These are phyloP conservation scores for Stomatorhinus walkeri DNA, from an alignment of 2,797 vertebrate species.

Conservation along the genomic window DNA sequence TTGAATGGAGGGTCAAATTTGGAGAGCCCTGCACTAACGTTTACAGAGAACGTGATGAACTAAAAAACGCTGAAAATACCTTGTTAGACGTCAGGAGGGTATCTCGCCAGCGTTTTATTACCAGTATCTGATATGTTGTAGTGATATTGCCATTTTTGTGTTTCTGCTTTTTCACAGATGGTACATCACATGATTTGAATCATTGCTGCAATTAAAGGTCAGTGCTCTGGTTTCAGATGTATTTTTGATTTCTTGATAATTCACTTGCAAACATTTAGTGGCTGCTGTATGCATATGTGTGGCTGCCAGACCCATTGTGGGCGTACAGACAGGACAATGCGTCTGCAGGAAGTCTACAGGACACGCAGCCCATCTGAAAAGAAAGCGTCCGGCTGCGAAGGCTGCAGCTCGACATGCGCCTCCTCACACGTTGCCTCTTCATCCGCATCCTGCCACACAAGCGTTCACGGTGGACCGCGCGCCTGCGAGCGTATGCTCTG, in stretches of 20 bases:
- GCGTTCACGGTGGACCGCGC: background rate
- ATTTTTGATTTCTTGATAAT: background rate
- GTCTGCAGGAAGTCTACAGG: background rate
- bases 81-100: background rate
- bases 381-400: background rate
- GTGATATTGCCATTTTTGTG: background rate
- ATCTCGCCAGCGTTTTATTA: background rate
- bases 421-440: background rate
- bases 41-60: background rate
- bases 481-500: background rate
- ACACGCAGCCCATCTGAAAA: background rate
- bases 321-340: background rate
- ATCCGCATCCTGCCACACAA: background rate
- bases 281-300: background rate
- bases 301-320: background rate
- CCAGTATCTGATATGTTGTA: background rate
- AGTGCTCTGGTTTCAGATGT: background rate
- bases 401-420: background rate
- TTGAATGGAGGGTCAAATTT: background rate
- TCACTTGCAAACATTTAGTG: background rate
- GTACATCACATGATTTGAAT: background rate
- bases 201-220: background rate
- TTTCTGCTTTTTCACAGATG: background rate
- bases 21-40: background rate
- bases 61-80: background rate